phyloP scores from a whole-genome alignment of 1,140 invertebrate genomes.

The Drosophila seguyi region DNA sequence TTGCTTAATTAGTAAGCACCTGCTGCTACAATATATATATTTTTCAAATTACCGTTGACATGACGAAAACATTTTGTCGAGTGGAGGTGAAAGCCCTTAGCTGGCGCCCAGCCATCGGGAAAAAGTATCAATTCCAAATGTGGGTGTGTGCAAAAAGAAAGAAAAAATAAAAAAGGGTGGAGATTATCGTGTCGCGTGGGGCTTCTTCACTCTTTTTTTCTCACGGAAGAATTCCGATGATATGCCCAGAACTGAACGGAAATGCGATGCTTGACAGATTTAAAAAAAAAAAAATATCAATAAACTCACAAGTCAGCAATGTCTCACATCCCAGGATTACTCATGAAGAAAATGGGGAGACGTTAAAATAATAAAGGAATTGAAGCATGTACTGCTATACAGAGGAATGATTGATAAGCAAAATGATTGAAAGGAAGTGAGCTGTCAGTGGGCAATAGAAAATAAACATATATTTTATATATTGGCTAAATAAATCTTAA shows the following conservation, averaged over 20 bases:
- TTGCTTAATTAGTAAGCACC: constrained; percentile 67
- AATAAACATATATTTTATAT: background rate
- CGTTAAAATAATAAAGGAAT: background rate
- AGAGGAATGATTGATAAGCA: background rate
- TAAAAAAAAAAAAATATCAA: constrained; percentile 47
- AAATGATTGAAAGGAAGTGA: background rate
- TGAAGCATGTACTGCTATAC: background rate
- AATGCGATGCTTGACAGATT: constrained; percentile 41
- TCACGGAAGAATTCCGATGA: constrained; percentile 43
- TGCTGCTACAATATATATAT: constrained; percentile 48
- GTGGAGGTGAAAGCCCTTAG: constrained; percentile 75
- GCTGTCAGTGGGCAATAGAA: background rate
- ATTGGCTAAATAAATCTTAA: too few species aligned
- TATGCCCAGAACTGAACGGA: constrained; percentile 9
- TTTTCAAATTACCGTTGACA: constrained; percentile 38
- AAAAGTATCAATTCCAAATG: constrained; percentile 72
- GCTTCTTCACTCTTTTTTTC: constrained; percentile 62
- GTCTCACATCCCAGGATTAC: background rate
- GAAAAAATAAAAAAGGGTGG: constrained; percentile 16
- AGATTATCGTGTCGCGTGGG: constrained; percentile 48
- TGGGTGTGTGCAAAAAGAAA: constrained; percentile 37
- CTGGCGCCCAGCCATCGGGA: background rate
- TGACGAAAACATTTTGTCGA: constrained; percentile 53
- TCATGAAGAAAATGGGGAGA: background rate
- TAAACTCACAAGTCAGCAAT: constrained; percentile 31